Conservation (phyloP, 2,797 vertebrate species). For the Thunnus albacares region DNA sequence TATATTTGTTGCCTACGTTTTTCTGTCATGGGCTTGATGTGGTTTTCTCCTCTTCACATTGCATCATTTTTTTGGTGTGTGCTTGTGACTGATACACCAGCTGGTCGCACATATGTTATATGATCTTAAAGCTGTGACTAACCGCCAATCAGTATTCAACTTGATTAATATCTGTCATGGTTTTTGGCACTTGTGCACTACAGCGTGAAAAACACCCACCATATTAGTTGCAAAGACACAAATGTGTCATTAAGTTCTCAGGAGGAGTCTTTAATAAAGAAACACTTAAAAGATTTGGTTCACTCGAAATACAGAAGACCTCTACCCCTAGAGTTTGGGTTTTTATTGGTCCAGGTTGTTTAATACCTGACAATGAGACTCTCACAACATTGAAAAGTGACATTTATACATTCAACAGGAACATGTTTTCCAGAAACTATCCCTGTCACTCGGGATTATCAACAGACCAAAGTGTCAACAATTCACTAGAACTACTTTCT, state of each 20-base stretch:
- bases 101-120: background rate
- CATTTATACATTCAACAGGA: background rate
- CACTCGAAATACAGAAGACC: background rate
- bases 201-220: background rate
- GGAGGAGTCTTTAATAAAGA: background rate
- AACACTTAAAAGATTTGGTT: background rate
- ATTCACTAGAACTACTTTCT: background rate
- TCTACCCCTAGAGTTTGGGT: background rate
- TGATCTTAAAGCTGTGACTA: constrained; percentile 21
- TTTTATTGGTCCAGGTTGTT: background rate
- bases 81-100: background rate
- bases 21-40: no score
- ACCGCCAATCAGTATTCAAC: background rate
- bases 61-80: no score
- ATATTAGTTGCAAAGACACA: background rate
- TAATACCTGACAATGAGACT: background rate
- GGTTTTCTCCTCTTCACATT: no score
- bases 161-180: constrained; percentile 6
- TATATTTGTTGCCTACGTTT: no score
- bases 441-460: background rate
- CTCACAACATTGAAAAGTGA: no score
- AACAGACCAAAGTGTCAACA: background rate
- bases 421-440: background rate
- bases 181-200: constrained; percentile 16
- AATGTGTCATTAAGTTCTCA: background rate